phyloP scores from a whole-genome alignment of 1,140 invertebrate genomes.

The Brachystomella parvula region DNA sequence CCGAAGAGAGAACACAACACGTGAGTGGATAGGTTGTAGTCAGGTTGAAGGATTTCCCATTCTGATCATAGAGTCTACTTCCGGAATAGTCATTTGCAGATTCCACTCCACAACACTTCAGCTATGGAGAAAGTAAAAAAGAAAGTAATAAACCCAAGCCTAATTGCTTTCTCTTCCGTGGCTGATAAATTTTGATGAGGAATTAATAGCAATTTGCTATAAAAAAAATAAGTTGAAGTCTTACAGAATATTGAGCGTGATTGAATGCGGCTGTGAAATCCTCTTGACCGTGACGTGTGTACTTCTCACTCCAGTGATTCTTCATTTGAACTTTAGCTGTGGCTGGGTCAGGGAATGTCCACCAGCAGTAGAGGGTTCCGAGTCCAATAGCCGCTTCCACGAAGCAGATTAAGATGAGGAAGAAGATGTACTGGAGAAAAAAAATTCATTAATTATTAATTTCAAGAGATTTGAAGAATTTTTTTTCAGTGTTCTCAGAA shows the following conservation, averaged over 20 bases:
- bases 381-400: constrained; percentile 38
- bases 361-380: constrained; percentile 39
- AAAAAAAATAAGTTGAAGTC: background rate
- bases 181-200: background rate
- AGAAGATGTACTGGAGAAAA: constrained; percentile 47
- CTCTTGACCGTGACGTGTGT: constrained; percentile 24
- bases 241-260: constrained; percentile 49
- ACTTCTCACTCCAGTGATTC: constrained; percentile 45
- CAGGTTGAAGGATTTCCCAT: constrained; percentile 40
- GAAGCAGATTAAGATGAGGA: constrained; percentile 46
- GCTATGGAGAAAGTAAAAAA: constrained; percentile 42
- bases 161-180: background rate
- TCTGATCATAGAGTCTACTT: constrained; percentile 47
- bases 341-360: constrained; percentile 38
- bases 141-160: background rate
- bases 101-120: constrained; percentile 52
- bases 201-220: background rate
- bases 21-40: constrained; percentile 31
- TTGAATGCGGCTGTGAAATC: constrained; percentile 49
- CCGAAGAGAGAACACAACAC: constrained; percentile 44
- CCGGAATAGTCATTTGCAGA: constrained; percentile 26
- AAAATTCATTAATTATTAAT: background rate
- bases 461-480: no score
- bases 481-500: no score
- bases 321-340: constrained; percentile 42